Evolutionary conservation across 2,113 vertebrate species (phyloP).

Genomic region (Ageneiosus marmoratus): DNA sequence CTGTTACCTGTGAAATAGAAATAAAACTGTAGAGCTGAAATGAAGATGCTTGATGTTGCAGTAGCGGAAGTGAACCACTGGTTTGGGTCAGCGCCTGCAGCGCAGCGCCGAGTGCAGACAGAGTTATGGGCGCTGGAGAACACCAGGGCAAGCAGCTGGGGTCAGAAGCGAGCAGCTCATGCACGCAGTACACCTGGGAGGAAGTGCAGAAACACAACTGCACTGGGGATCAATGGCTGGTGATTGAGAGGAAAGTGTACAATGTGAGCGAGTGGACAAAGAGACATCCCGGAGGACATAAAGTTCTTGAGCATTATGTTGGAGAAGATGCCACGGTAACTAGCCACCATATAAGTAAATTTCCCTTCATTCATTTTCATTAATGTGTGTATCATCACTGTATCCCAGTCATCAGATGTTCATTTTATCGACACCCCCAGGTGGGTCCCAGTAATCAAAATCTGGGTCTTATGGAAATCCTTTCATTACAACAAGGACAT

Average conservation of each 20-base stretch:
- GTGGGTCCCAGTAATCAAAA: background rate
- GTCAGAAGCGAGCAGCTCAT: conserved; percentile 19
- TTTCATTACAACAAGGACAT: background rate
- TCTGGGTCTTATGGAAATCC: background rate
- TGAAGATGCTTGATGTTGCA: conserved; percentile 6
- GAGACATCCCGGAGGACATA: conserved; percentile 85
- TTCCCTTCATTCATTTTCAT: background rate
- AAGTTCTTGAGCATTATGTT: conserved; percentile 85
- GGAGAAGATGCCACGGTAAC: conserved; percentile 92
- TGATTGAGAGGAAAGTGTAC: conserved; percentile 90
- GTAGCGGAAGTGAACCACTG: background rate
- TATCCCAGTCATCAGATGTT: background rate
- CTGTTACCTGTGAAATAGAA: background rate
- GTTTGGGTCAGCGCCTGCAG: conserved; percentile 23
- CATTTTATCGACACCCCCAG: background rate
- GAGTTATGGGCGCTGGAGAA: conserved; percentile 51
- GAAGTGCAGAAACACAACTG: conserved; percentile 86
- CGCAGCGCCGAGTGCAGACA: background rate
- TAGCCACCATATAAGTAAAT: background rate
- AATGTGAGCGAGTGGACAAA: conserved; percentile 85
- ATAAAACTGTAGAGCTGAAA: background rate
- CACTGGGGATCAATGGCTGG: conserved; percentile 87
- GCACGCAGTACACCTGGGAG: conserved; percentile 81
- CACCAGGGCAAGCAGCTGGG: conserved; percentile 54
- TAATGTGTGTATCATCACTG: background rate